These are phyloP conservation scores for Ophraella communa DNA, from an alignment of 2,888 invertebrate genomes.

Conservation along the genomic window DNA sequence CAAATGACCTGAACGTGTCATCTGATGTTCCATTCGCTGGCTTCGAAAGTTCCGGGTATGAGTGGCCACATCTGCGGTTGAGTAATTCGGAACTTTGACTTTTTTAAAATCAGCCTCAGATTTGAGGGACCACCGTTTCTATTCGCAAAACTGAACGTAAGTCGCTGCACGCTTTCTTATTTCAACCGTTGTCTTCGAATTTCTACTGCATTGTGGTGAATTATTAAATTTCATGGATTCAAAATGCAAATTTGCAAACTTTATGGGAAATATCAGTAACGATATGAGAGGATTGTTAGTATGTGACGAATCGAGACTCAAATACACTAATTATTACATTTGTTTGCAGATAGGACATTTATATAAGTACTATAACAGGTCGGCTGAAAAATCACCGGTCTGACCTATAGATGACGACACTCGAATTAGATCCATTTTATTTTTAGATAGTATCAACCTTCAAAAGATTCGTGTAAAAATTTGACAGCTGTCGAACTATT, in stretches of 20 bases:
- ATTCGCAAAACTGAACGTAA: constrained; percentile 28
- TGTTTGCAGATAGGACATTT: no score
- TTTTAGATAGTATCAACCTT: no score
- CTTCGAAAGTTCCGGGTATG: constrained; percentile 45
- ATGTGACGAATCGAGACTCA: no score
- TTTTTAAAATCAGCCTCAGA: constrained; percentile 52
- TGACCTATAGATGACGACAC: no score
- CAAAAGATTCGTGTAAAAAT: no score
- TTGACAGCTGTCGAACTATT: no score
- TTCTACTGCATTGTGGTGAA: background rate
- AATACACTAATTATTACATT: no score
- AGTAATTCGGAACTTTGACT: constrained; percentile 54
- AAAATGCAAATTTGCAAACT: background rate
- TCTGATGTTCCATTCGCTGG: constrained; percentile 46
- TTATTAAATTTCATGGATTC: background rate
- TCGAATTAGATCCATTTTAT: no score
- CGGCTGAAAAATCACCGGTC: no score
- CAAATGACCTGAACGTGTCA: constrained; percentile 51
- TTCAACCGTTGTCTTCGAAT: constrained; percentile 1
- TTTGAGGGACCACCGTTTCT: constrained; percentile 36
- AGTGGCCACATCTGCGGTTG: constrained; percentile 51
- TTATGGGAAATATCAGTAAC: background rate
- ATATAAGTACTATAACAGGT: no score
- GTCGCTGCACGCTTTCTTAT: constrained; percentile 14
- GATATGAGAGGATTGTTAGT: background rate